Conservation (phyloP, 2,888 invertebrate species). For the Gasteruption jaculator region DNA sequence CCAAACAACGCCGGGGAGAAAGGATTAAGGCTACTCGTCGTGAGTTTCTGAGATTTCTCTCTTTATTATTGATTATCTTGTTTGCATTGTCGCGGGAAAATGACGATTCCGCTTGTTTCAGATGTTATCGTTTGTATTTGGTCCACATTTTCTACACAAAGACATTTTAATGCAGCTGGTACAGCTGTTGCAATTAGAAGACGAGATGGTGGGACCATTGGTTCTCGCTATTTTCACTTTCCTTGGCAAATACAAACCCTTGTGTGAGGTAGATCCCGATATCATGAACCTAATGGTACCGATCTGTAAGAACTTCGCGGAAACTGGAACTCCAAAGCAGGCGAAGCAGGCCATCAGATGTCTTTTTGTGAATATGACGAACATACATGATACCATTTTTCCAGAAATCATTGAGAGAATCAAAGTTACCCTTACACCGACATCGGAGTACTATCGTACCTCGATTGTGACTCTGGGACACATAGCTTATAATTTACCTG, state of each 20-base stretch:
- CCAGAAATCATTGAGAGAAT: conserved; percentile 78
- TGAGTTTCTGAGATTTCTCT: conserved; percentile 52
- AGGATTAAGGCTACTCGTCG: conserved; percentile 81
- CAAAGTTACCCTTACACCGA: conserved; percentile 69
- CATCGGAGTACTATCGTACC: conserved; percentile 81
- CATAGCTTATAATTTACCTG: conserved; percentile 88
- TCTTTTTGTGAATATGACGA: conserved; percentile 76
- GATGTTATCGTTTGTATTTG: conserved; percentile 89
- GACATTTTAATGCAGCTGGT: conserved; percentile 76
- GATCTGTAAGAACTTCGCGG: conserved; percentile 82
- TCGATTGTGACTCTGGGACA: conserved; percentile 93
- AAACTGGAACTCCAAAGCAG: conserved; percentile 88
- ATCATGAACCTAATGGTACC: conserved; percentile 77
- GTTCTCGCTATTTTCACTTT: conserved; percentile 81
- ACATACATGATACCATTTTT: conserved; percentile 71
- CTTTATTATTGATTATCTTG: conserved; percentile 1
- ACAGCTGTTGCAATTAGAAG: conserved; percentile 74
- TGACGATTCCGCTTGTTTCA: conserved; percentile 32
- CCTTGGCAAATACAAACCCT: conserved; percentile 80
- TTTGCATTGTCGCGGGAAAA: too few species aligned
- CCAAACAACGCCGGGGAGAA: conserved; percentile 80
- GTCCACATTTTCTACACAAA: conserved; percentile 85
- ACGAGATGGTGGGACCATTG: conserved; percentile 74
- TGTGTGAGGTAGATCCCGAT: conserved; percentile 73
- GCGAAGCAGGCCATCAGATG: conserved; percentile 96